These are phyloP conservation scores for Andrena bucephala DNA, from an alignment of 2,888 invertebrate species.

Conservation along the genomic window DNA sequence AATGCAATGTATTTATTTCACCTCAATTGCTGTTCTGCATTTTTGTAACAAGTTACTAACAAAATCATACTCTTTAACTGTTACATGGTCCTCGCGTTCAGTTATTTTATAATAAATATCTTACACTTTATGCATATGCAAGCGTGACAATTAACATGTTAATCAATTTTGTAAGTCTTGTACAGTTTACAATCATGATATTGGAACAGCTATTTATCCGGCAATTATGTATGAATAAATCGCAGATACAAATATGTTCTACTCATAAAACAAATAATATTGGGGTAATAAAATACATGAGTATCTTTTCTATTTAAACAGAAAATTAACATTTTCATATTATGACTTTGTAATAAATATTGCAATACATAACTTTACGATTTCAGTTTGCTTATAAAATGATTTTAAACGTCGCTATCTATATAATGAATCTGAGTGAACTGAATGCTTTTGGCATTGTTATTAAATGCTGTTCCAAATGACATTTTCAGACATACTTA, in stretches of 20 bases:
- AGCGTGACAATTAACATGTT: constrained; percentile 72
- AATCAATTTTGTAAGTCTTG: constrained; percentile 47
- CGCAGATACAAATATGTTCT: constrained; percentile 33
- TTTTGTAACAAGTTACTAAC: constrained; percentile 40
- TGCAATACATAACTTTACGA: constrained; percentile 10
- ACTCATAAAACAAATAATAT: constrained; percentile 48
- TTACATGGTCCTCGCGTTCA: constrained; percentile 43
- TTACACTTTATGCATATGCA: constrained; percentile 37
- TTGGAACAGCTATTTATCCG: constrained; percentile 29
- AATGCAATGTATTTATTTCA: constrained; percentile 68
- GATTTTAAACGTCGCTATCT: constrained; percentile 41
- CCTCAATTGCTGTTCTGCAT: constrained; percentile 45
- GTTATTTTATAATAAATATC: constrained; percentile 28
- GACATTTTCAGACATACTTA: constrained; percentile 28
- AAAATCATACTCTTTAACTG: constrained; percentile 44
- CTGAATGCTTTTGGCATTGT: constrained; percentile 19
- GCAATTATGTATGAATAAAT: constrained; percentile 34
- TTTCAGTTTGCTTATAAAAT: constrained; percentile 19
- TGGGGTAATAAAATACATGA: constrained; percentile 2
- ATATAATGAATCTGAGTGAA: constrained; percentile 24
- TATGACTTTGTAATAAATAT: constrained; percentile 29
- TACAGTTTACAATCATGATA: constrained; percentile 48
- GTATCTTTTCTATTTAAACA: constrained; percentile 13
- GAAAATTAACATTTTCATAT: constrained; percentile 31
- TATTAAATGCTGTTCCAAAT: constrained; percentile 42